A percentile compares a stretch with the other conserved stretches of the same genome.
These are phyloP conservation scores for Trachelipus rathkii DNA, from an alignment of 1,140 invertebrate species.

Conservation along the genomic window DNA sequence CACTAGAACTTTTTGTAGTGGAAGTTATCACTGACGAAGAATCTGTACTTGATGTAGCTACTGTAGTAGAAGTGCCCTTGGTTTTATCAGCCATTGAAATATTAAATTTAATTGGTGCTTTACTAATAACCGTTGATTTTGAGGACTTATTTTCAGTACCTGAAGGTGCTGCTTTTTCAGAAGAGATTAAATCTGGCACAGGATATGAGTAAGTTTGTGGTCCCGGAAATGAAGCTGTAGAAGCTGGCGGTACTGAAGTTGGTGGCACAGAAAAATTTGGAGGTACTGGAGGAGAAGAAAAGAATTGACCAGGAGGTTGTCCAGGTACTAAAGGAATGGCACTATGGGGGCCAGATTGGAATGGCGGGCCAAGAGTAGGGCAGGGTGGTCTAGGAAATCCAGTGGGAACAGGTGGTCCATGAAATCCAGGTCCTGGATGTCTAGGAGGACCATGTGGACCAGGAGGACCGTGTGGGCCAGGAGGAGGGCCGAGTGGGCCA, in stretches of 20 bases:
- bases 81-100: neutral
- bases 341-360: no score
- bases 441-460: no score
- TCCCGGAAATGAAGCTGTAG: neutral
- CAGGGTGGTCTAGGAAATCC: no score
- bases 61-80: no score
- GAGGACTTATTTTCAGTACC: neutral
- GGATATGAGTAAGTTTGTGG: neutral
- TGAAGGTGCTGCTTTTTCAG: neutral
- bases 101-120: neutral
- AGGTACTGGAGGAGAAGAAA: neutral
- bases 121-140: neutral
- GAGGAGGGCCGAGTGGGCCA: no score
- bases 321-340: no score
- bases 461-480: no score
- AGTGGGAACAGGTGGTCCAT: no score
- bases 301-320: no score
- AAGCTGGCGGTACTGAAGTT: neutral
- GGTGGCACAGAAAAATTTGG: neutral
- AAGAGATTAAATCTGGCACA: neutral
- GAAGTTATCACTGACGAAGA: neutral
- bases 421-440: no score
- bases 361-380: no score
- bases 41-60: neutral
- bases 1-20: no score